Evolutionary conservation across 2,888 invertebrate species (phyloP).

Genomic region (Drosophila trichaetosa): DNA sequence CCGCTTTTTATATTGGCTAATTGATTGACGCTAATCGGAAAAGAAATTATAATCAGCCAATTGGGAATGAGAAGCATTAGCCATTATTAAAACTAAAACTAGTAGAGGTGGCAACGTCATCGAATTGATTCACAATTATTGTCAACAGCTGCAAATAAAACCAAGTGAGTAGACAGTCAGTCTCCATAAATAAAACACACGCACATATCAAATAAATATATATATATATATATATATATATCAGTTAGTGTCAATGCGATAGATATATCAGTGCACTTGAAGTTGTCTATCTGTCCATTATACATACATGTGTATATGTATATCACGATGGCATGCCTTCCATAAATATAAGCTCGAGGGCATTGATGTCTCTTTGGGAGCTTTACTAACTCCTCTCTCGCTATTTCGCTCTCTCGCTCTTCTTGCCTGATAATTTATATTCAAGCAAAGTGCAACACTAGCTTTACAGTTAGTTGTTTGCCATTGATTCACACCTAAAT

Average conservation of each 20-base stretch:
- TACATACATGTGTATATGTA: background rate
- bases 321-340: slow-evolving; percentile 28
- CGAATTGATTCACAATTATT: slow-evolving; percentile 11
- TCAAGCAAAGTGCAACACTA: background rate
- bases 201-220: background rate
- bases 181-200: background rate
- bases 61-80: background rate
- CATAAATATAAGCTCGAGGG: slow-evolving; percentile 8
- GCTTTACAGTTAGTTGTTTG: background rate
- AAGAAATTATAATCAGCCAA: background rate
- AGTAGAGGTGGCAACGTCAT: slow-evolving; percentile 27
- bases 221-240: background rate
- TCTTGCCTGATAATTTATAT: background rate
- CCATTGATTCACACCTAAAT: background rate
- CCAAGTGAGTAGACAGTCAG: slow-evolving; percentile 13
- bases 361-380: background rate
- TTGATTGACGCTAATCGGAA: slow-evolving; percentile 52
- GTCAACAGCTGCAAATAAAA: slow-evolving; percentile 39
- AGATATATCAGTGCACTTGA: slow-evolving; percentile 49
- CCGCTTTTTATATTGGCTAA: slow-evolving; percentile 46
- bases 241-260: slow-evolving; percentile 26
- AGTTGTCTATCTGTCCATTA: slow-evolving; percentile 23
- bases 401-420: background rate
- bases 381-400: background rate
- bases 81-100: background rate